A percentile compares a stretch with the other conserved stretches of the same genome.
Evolutionary conservation across 2,888 invertebrate species (phyloP).

Genomic region (Drosophila flavopinicola): DNA sequence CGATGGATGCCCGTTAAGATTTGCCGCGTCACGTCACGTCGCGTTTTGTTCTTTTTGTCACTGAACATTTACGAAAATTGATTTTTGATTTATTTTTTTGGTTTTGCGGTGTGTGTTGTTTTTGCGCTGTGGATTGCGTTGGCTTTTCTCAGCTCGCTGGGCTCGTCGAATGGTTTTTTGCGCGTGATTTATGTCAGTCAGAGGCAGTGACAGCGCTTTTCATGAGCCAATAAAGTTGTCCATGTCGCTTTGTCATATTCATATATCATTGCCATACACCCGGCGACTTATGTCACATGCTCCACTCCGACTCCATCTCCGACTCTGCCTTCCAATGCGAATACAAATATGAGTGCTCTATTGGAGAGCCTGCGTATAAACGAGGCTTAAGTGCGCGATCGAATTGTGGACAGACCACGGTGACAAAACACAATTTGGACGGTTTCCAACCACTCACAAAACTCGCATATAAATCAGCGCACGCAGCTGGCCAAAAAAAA

Average conservation of each 20-base stretch:
- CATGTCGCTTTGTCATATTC: conserved; percentile 78
- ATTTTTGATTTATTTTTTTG: conserved; percentile 70
- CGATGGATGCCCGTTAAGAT: conserved; percentile 46
- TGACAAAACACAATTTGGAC: conserved; percentile 75
- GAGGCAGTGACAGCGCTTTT: conserved; percentile 79
- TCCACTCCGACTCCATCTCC: conserved; percentile 30
- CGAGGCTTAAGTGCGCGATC: conserved; percentile 69
- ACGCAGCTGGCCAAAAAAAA: conserved; percentile 63
- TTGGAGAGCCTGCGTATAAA: conserved; percentile 61
- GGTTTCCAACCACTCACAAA: conserved; percentile 36
- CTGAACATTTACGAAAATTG: conserved; percentile 63
- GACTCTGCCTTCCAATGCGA: conserved; percentile 32
- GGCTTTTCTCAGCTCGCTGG: conserved; percentile 31
- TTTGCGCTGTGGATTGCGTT: conserved; percentile 34
- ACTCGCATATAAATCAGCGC: conserved; percentile 75
- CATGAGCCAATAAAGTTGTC: conserved; percentile 80
- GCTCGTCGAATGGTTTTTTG: conserved; percentile 46
- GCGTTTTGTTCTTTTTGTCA: conserved; percentile 48
- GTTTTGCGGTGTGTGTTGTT: conserved; percentile 22
- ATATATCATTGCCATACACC: conserved; percentile 75
- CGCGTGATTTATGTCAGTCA: conserved; percentile 76
- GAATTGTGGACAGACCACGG: conserved; percentile 62
- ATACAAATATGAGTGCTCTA: conserved; percentile 55
- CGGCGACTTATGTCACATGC: conserved; percentile 75
- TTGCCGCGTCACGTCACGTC: conserved; percentile 36